Evolutionary conservation across 2,113 vertebrate species (phyloP).

Genomic region (Rhea americana): DNA sequence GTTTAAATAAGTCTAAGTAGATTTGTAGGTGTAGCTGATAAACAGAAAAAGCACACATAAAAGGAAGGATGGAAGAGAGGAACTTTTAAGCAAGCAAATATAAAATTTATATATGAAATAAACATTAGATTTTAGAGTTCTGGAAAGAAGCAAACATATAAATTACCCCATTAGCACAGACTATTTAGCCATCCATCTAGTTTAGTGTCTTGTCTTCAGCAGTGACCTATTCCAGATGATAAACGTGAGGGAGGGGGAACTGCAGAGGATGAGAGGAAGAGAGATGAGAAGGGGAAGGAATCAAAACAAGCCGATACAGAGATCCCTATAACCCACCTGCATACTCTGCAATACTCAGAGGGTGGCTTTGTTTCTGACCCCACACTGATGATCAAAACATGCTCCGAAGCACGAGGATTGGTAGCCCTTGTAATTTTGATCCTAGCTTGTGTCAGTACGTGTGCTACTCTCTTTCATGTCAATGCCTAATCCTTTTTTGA

Average conservation of each 20-base stretch:
- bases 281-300: background rate
- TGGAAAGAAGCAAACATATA: conserved; percentile 50
- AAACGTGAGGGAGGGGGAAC: background rate
- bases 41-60: background rate
- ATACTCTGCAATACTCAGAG: background rate
- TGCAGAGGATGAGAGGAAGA: background rate
- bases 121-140: background rate
- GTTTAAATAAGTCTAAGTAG: background rate
- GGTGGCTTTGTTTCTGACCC: conserved; percentile 18
- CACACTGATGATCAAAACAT: conserved; percentile 33
- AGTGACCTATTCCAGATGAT: conserved; percentile 51
- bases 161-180: conserved; percentile 42
- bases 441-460: conserved; percentile 43
- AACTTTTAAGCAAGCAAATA: conserved; percentile 23
- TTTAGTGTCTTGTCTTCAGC: conserved; percentile 54
- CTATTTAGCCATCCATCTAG: conserved; percentile 47
- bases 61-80: conserved; percentile 11
- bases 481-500: conserved; percentile 67
- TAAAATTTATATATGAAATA: conserved; percentile 57
- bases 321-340: fast-evolving
- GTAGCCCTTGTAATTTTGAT: conserved; percentile 58
- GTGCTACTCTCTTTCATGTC: conserved; percentile 61
- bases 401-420: conserved; percentile 48
- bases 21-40: conserved; percentile 22
- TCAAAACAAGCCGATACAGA: background rate